A percentile compares a stretch with the other conserved stretches of the same genome.
Evolutionary conservation across 2,888 invertebrate genomes (phyloP).

Genomic region (Trachelus troglodyta): DNA sequence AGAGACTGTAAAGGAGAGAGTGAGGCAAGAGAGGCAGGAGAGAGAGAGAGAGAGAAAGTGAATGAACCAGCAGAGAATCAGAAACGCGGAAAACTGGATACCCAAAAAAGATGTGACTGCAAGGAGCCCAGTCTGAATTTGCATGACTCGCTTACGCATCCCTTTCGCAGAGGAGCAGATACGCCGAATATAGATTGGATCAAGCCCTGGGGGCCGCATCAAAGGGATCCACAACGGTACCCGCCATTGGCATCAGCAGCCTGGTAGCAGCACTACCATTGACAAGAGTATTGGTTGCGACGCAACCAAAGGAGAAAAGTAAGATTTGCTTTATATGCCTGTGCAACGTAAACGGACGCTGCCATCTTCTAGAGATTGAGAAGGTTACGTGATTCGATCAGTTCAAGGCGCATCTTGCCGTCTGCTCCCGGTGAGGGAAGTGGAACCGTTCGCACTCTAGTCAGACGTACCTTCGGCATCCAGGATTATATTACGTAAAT

Average conservation of each 20-base stretch:
- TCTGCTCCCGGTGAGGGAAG: conserved; percentile 10
- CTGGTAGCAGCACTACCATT: conserved; percentile 6
- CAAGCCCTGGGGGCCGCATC: conserved; percentile 28
- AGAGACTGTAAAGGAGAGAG: background rate
- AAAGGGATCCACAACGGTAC: conserved; percentile 27
- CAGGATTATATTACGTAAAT: background rate
- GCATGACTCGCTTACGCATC: conserved; percentile 11
- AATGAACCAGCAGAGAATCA: background rate
- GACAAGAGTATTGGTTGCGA: conserved; percentile 19
- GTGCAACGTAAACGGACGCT: conserved; percentile 23
- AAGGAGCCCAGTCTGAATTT: conserved; percentile 14
- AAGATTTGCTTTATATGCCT: conserved; percentile 31
- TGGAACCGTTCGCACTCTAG: background rate
- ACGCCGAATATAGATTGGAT: conserved; percentile 25
- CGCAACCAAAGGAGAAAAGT: conserved; percentile 18
- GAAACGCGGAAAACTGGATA: conserved; percentile 31
- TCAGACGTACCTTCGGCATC: background rate
- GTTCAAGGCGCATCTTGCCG: background rate
- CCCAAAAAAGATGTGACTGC: conserved; percentile 28
- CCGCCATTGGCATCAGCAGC: conserved; percentile 4
- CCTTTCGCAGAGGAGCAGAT: conserved; percentile 1
- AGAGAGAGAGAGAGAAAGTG: background rate
- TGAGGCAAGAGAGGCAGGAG: background rate
- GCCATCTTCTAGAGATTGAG: conserved; percentile 25
- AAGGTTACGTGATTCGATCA: conserved; percentile 22